phyloP scores from a whole-genome alignment of 1,140 invertebrate species.

The Chrysoperla carnea region DNA sequence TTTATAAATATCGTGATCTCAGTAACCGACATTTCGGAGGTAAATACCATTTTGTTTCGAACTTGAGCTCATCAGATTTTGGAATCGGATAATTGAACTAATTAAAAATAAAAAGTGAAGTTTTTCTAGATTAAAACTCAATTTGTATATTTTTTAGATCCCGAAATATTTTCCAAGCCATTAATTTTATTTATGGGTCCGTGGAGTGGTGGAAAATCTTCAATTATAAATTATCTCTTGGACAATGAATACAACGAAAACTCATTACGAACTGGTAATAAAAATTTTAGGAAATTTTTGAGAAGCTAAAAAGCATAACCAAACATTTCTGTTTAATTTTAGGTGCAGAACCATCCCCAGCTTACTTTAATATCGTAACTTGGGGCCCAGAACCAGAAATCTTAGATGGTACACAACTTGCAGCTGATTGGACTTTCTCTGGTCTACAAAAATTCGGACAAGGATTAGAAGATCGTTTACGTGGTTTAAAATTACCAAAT shows the following conservation, averaged over 20 bases:
- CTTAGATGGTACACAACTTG: conserved; percentile 78
- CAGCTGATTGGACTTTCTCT: conserved; percentile 84
- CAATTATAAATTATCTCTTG: conserved; percentile 83
- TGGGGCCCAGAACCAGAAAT: conserved; percentile 70
- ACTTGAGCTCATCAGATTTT: no score
- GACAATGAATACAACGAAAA: conserved; percentile 69
- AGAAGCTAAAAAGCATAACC: not conserved
- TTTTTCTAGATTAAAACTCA: not conserved
- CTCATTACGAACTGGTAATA: conserved; percentile 67
- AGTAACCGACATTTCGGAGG: conserved; percentile 81
- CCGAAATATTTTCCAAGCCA: conserved; percentile 89
- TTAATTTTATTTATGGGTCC: conserved; percentile 85
- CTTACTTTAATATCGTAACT: conserved; percentile 86
- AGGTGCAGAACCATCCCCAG: conserved; percentile 86
- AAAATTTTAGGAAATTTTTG: not conserved
- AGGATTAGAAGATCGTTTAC: conserved; percentile 72
- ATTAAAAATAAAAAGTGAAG: no score
- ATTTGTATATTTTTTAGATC: conserved; percentile 35
- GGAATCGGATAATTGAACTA: no score
- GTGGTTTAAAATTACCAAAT: conserved; percentile 63
- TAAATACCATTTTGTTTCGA: conserved; percentile 12
- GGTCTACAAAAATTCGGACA: conserved; percentile 90
- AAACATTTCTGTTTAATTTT: conserved; percentile 6
- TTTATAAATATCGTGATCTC: conserved; percentile 84
- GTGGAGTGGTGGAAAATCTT: conserved; percentile 90